phyloP scores from a whole-genome alignment of 1,140 invertebrate genomes.

The Dendroctonus ponderosae region DNA sequence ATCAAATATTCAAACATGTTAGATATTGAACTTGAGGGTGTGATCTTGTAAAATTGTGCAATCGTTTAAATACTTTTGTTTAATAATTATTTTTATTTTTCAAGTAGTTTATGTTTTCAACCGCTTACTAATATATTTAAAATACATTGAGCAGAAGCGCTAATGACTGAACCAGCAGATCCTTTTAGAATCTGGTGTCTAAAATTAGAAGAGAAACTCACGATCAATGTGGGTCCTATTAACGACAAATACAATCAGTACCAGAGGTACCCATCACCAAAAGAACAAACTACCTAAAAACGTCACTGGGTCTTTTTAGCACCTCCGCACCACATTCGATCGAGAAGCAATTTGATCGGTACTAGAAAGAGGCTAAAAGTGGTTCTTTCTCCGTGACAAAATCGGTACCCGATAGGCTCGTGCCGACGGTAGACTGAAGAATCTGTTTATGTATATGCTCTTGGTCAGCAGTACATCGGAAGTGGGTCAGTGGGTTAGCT shows the following conservation, averaged over 20 bases:
- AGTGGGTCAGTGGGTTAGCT: constrained; percentile 47
- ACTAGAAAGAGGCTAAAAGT: neutral
- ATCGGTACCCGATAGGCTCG: constrained; percentile 32
- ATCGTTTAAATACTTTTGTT: no score
- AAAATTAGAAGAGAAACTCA: no score
- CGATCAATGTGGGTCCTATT: neutral
- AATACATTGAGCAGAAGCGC: no score
- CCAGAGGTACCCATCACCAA: constrained; percentile 11
- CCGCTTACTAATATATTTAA: no score
- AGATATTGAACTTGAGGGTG: no score
- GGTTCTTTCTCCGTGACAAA: constrained; percentile 10
- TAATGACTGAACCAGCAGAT: no score
- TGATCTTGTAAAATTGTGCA: no score
- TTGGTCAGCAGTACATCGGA: constrained; percentile 45
- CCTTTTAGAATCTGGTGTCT: no score
- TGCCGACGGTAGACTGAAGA: constrained; percentile 43
- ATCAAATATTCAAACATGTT: no score
- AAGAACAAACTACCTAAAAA: constrained; percentile 3
- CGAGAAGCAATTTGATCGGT: constrained; percentile 7
- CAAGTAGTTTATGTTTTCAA: no score
- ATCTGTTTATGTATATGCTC: constrained; percentile 36
- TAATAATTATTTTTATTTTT: no score
- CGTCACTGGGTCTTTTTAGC: constrained; percentile 17
- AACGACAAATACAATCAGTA: constrained; percentile 2
- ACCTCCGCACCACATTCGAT: constrained; percentile 5